Percentiles rank a stretch among this genome's conserved stretches.
Evolutionary conservation across 2,797 vertebrate genomes (phyloP).

Genomic region (Falco biarmicus): DNA sequence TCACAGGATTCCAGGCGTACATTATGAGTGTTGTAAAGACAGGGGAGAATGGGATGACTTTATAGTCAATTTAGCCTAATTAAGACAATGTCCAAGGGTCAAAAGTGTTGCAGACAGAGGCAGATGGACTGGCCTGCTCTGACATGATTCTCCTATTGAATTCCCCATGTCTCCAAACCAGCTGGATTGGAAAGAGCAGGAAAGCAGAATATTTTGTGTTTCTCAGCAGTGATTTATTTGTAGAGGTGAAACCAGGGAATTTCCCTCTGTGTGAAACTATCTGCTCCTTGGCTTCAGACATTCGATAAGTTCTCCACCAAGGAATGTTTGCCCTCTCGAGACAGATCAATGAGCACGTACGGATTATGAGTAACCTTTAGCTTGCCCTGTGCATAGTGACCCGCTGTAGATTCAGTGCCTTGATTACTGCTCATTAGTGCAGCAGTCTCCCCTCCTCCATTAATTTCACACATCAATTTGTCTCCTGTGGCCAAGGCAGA

Average conservation of each 20-base stretch:
- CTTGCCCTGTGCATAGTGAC: slow-evolving; percentile 6
- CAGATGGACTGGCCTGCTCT: slow-evolving; percentile 23
- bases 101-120: slow-evolving; percentile 7
- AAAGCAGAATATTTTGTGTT: slow-evolving; percentile 45
- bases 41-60: background rate
- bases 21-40: background rate
- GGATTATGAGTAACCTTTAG: slow-evolving; percentile 39
- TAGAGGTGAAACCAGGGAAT: slow-evolving; percentile 59
- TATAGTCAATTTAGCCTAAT: background rate
- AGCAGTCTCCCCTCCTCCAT: background rate
- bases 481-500: background rate
- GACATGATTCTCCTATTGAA: slow-evolving; percentile 34
- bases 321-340: slow-evolving; percentile 37
- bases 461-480: background rate
- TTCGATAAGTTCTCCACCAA: slow-evolving; percentile 7
- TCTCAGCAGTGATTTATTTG: slow-evolving; percentile 47
- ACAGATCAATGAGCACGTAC: slow-evolving; percentile 10
- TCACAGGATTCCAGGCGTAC: background rate
- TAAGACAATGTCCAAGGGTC: background rate
- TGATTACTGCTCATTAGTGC: slow-evolving; percentile 14
- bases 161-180: slow-evolving; percentile 17
- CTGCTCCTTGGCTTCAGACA: background rate
- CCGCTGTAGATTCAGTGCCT: slow-evolving; percentile 23
- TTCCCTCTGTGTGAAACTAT: slow-evolving; percentile 37
- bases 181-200: slow-evolving; percentile 21